phyloP scores from a whole-genome alignment of 2,888 invertebrate genomes.

The Sinelater perroti region DNA sequence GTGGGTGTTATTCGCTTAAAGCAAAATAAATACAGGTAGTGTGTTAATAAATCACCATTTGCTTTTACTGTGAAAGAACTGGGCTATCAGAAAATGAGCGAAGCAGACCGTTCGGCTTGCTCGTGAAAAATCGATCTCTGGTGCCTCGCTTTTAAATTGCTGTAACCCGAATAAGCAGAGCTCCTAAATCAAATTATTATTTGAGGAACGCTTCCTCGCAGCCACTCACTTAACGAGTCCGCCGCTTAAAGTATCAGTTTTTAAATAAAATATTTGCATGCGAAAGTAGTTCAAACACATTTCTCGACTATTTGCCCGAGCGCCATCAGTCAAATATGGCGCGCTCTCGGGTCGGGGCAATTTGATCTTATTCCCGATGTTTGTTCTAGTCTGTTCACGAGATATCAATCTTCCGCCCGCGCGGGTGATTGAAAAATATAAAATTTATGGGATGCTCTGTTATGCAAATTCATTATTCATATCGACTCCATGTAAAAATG shows the following conservation, averaged over 20 bases:
- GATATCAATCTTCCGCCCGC: constrained; percentile 38
- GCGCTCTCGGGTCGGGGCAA: constrained; percentile 15
- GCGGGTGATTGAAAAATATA: constrained; percentile 44
- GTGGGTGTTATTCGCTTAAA: too few relatives aligned
- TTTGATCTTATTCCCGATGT: constrained; percentile 30
- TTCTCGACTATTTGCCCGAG: constrained; percentile 20
- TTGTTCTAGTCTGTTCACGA: constrained; percentile 28
- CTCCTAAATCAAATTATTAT: constrained; percentile 26
- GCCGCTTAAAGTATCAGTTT: constrained; percentile 19
- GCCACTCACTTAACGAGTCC: constrained; percentile 14
- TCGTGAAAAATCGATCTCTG: too few relatives aligned
- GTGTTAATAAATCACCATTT: too few relatives aligned
- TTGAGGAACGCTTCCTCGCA: constrained; percentile 10
- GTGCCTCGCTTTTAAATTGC: too few relatives aligned
- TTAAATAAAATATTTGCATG: constrained; percentile 31
- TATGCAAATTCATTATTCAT: constrained; percentile 43
- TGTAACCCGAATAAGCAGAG: too few relatives aligned
- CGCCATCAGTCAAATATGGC: constrained; percentile 33
- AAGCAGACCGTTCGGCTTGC: too few relatives aligned
- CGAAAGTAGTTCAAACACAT: constrained; percentile 25
- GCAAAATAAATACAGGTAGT: too few relatives aligned
- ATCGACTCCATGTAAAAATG: constrained; percentile 33
- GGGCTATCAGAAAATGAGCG: too few relatives aligned
- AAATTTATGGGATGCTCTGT: constrained; percentile 44
- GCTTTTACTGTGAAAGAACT: too few relatives aligned